Evolutionary conservation across 2,113 vertebrate genomes (phyloP), one percentile per base, ranked within the genome.

Genomic region (Grus americana): DNA sequence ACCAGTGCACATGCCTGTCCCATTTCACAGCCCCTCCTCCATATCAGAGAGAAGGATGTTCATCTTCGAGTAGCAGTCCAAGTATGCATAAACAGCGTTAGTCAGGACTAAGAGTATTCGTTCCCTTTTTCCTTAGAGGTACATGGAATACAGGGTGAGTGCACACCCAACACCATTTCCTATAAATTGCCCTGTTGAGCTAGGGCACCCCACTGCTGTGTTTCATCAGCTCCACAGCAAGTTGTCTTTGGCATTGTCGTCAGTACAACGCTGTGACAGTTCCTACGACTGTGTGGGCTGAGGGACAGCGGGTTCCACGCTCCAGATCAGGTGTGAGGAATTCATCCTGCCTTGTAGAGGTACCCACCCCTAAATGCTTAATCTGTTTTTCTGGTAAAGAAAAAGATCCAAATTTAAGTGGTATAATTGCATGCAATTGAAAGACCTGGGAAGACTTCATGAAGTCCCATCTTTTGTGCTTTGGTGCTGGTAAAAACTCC

Each of bases 281-380:
- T 88, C 36, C 70, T 23, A 7, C 0, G 3, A 4, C 8, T 49
- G 12, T 29, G 36, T 49, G 20, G 42, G 15, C 82, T 75, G 61
- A 46, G 46, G 29, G 55, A 10, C 5, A n/a, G n/a, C n/a, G n/a
- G n/a, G n/a, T n/a, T n/a, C n/a, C n/a, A 2, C 0, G 3, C 47
- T 50, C 9, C 40, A 62, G 30, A 42, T 84, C n/a, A 50, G 68
- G 6, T 8, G 0, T 23, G 10, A 46, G 24, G 9, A 46, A 47
- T 61, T 87, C 40, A 58, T 62, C 34, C 32, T 65, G 38, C 30
- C 16, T 50, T 80, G 18, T 21, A 70, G 55, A 75, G 10, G 3
- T 88, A 36, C 14, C 38, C 82, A 23, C 14, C 21, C 21, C 61
- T 79, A 54, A 70, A 74, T 34, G 15, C 18, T 52, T 62, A 5